Base-by-base conservation (phyloP, 2,888 invertebrate genomes). In the Perithous albicinctus region DNA sequence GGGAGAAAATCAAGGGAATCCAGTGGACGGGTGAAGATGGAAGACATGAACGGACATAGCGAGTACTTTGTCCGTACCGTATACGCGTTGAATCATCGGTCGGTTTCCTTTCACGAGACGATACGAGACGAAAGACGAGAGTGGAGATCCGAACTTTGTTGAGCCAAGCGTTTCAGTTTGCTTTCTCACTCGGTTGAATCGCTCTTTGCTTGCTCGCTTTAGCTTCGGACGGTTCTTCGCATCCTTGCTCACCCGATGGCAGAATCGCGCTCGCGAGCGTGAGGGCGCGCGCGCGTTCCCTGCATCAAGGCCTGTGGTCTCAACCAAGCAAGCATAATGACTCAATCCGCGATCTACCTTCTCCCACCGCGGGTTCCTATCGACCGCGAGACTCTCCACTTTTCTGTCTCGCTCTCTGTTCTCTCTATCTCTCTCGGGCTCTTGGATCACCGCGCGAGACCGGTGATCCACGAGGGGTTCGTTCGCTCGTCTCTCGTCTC, bases 261-360 rank as follows among this genome's bases (percentile, higher is more conserved):
- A 89, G 89, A 87, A 26, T 20, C 63, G 56, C 38, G 23, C 61
- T 48, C 59, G 69, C 48, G 70, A 23, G 63, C 63, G 63, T n/a
- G 67, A 43, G 74, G 54, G 69, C 38, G 69, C 41, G 69, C 64
- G 80, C 72, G 64, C 88, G 88, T n/a, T 88, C 89, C 86, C 87
- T 87, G 90, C 89, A 89, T 88, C 90, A 88, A 90, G 89, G 89
- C 90, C 91, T 90, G 91, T 91, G 91, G 91, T 91, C 91, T 91
- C 87, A 87, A 88, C 87, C 85, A 87, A 90, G 90, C 91, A 88
- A 92, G 90, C 91, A 92, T 92, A 92, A 92, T 92, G 92, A 92
- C 92, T 92, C 92, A 92, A 92, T 92, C 92, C 92, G 89, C 91
- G 91, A 92, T 91, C 91, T 90, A 90, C 90, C 91, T 91, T 89